Base-by-base conservation (phyloP, 2,888 invertebrate species). In the Andrena bicolor region DNA sequence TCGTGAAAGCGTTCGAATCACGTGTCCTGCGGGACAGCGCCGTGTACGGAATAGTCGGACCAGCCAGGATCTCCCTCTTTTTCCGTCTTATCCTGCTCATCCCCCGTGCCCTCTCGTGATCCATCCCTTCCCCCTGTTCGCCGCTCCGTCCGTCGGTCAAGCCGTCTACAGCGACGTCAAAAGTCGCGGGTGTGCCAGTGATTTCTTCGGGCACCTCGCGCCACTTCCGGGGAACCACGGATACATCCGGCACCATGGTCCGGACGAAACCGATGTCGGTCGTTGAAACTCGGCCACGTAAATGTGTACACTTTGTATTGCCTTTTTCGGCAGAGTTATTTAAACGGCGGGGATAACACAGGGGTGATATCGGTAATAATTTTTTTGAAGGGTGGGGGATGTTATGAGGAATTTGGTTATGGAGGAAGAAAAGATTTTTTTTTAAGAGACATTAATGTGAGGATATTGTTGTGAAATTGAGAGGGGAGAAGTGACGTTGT, bases 1-100 rank as follows among this genome's bases (percentile, higher is more conserved):
- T 86, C 63, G 66, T 63, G 71, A 84, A 80, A 82, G 56, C 70
- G 76, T 65, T 65, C 63, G 75, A 86, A 80, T 86, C 82, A 76
- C 79, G 73, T 80, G 86, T 86, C 81, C 77, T 83, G 85, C 71
- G 71, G 63, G 77, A 63, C 80, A 78, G 86, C 80, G 82, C 61
- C 76, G 88, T 82, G 80, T 78, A 76, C 74, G 83, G 83, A 86
- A 88, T 88, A 87, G 76, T 74, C 78, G 58, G 51, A 66, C 23
- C 61, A 53, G 66, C 76, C 72, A 73, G 76, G 72, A 76, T 79
- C 82, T 82, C 84, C 86, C 84, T 65, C 86, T 75, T 86, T 79
- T 82, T 84, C 86, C 75, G 70, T 80, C 80, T 76, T 64, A 66
- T 79, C 63, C 74, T 69, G 60, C 75, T 76, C 83, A 73, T 69